Evolutionary conservation across 2,113 vertebrate species (phyloP).

Genomic region (Silurus asotus): DNA sequence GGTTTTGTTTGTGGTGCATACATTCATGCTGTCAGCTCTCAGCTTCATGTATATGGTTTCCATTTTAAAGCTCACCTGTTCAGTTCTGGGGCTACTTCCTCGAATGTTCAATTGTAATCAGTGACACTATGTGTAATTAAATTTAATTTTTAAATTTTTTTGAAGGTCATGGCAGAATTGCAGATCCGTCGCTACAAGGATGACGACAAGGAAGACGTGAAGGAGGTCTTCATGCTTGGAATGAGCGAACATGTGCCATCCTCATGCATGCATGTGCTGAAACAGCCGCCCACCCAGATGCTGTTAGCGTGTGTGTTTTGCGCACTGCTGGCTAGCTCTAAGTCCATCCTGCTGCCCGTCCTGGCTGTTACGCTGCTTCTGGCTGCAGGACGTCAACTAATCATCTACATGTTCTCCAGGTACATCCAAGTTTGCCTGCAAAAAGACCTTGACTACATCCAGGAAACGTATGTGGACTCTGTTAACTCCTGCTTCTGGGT

Average conservation of each 20-base stretch:
- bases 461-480: constrained; percentile 59
- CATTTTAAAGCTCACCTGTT: neutral
- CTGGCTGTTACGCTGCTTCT: constrained; percentile 69
- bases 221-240: constrained; percentile 71
- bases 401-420: constrained; percentile 58
- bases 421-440: constrained; percentile 66
- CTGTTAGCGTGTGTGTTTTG: constrained; percentile 68
- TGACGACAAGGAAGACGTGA: constrained; percentile 64
- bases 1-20: neutral
- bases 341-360: constrained; percentile 70
- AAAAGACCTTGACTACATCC: constrained; percentile 65
- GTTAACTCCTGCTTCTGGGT: constrained; percentile 77
- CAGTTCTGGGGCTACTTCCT: neutral
- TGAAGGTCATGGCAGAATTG: constrained; percentile 63
- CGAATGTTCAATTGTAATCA: neutral
- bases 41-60: neutral
- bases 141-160: too few relatives aligned
- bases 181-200: constrained; percentile 70
- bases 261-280: constrained; percentile 69
- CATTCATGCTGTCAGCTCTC: neutral
- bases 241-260: constrained; percentile 75
- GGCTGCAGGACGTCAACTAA: constrained; percentile 64
- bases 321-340: constrained; percentile 67
- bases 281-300: constrained; percentile 72
- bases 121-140: constrained; percentile 15